phyloP scores from a whole-genome alignment of 2,113 vertebrate species.

The Cheirogaleus medius region DNA sequence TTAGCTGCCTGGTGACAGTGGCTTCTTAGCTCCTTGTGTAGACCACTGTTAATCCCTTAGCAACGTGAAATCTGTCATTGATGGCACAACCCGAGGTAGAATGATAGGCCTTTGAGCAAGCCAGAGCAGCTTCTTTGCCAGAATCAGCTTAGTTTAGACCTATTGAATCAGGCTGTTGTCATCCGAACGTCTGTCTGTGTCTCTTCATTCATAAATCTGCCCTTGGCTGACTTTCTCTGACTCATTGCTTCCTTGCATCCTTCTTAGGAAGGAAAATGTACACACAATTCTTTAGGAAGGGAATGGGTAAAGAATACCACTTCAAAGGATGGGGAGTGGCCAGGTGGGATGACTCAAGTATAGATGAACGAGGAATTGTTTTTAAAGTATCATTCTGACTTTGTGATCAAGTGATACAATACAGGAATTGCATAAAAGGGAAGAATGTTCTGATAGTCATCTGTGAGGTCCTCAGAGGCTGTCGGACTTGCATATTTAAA shows the following conservation, averaged over 20 bases:
- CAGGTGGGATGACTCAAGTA: not conserved
- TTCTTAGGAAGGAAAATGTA: constrained; percentile 30
- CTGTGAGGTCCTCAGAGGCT: constrained; percentile 45
- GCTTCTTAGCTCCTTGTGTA: not conserved
- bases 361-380: constrained; percentile 7
- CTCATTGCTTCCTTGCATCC: constrained; percentile 21
- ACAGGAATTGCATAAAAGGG: constrained; percentile 51
- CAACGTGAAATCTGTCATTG: constrained; percentile 1
- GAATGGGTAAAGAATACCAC: not conserved
- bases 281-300: not conserved
- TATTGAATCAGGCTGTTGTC: not conserved
- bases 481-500: constrained; percentile 64
- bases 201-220: constrained; percentile 16
- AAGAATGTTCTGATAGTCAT: constrained; percentile 43
- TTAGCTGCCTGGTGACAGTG: constrained; percentile 24
- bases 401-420: constrained; percentile 60
- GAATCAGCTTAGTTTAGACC: constrained; percentile 51
- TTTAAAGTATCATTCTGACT: constrained; percentile 47
- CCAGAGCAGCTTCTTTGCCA: constrained; percentile 64
- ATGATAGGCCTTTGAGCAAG: constrained; percentile 50
- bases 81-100: constrained; percentile 32
- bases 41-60: constrained; percentile 31
- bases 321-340: not conserved
- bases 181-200: not conserved
- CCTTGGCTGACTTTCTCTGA: constrained; percentile 54